These are phyloP conservation scores for Spialia ferax DNA, from an alignment of 2,888 invertebrate genomes.

Conservation along the genomic window DNA sequence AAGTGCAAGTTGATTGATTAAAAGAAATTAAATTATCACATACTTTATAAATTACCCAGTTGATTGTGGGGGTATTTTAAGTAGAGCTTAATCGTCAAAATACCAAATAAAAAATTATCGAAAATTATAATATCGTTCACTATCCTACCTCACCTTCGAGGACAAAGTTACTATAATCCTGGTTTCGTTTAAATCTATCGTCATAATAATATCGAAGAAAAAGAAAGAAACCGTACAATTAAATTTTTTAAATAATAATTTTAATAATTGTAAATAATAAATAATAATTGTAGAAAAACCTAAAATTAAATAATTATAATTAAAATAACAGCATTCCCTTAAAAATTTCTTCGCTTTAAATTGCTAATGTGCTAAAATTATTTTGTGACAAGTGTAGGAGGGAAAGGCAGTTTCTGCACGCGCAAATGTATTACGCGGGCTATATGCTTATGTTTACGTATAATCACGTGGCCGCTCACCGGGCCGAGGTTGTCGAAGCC, in stretches of 20 bases:
- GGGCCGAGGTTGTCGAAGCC: conserved; percentile 98
- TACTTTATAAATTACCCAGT: too few relatives aligned
- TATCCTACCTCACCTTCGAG: neutral
- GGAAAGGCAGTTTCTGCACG: neutral
- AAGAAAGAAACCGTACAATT: neutral
- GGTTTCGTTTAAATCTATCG: neutral
- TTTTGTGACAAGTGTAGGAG: neutral
- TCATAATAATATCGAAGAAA: neutral
- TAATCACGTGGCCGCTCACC: conserved; percentile 91
- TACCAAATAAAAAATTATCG: neutral
- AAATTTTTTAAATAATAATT: neutral
- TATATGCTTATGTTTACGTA: conserved; percentile 74
- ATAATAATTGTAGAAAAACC: too few relatives aligned
- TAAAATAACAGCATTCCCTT: neutral
- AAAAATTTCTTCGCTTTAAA: neutral
- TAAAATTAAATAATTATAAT: neutral
- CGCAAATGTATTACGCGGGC: conserved; percentile 25
- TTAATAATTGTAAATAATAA: neutral
- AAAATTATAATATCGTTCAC: too few relatives aligned
- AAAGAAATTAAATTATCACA: too few relatives aligned
- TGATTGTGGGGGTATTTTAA: neutral
- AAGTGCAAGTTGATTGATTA: conserved; percentile 23
- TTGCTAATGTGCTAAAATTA: neutral
- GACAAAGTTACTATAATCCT: neutral
- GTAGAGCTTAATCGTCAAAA: neutral